Conservation (phyloP, 2,113 vertebrate species). For the Philantomba maxwellii region DNA sequence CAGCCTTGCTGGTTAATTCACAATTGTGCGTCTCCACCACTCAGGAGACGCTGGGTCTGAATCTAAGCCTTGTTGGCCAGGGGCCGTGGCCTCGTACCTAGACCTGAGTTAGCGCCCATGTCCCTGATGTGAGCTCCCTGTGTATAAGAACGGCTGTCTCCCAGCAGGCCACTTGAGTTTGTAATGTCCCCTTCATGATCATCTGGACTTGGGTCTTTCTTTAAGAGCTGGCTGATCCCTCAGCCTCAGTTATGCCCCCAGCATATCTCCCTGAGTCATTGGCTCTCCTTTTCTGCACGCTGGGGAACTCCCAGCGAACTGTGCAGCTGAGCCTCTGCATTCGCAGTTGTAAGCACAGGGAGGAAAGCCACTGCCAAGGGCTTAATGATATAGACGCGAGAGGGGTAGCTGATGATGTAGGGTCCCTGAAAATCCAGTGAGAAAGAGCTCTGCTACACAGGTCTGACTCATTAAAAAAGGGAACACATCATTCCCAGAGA, state of each 20-base stretch:
- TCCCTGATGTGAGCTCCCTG: no score
- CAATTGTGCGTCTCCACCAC: neutral
- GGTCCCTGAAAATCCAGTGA: neutral
- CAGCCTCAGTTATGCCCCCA: neutral
- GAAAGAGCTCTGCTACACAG: neutral
- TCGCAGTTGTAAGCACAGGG: neutral
- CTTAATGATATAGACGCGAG: neutral
- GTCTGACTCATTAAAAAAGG: neutral
- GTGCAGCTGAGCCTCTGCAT: neutral
- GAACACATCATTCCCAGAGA: neutral
- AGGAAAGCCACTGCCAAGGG: neutral
- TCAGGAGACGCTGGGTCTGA: neutral
- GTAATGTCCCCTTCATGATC: neutral
- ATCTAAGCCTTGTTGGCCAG: neutral
- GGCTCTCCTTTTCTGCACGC: neutral
- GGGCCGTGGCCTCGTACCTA: neutral
- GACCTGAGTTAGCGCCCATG: neutral
- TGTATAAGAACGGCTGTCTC: neutral
- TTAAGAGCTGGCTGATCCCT: neutral
- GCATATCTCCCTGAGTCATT: neutral
- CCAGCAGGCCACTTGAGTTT: neutral
- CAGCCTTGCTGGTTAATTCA: neutral
- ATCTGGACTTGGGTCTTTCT: neutral
- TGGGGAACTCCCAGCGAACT: neutral
- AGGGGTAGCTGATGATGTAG: neutral